Conservation (phyloP, 1,140 invertebrate genomes). For the Vanessa atalanta region DNA sequence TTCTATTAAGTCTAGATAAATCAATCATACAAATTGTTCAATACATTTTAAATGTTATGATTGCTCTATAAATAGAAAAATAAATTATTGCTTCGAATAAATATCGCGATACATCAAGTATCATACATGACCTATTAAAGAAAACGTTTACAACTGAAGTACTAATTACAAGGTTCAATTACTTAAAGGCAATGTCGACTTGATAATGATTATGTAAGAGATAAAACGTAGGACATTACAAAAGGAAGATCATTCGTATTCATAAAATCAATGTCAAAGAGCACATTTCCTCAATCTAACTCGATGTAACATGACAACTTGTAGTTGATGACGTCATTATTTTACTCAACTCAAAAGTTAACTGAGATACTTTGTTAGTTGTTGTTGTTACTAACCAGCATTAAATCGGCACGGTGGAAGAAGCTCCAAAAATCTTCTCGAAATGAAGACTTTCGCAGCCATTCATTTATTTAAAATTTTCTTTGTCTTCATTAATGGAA, state of each 20-base stretch:
- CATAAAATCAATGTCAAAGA: slow-evolving; percentile 49
- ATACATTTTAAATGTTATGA: neutral
- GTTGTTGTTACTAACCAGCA: too few relatives aligned
- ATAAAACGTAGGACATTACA: slow-evolving; percentile 27
- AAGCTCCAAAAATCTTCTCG: too few relatives aligned
- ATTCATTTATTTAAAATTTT: too few relatives aligned
- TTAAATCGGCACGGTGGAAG: too few relatives aligned
- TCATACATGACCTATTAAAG: neutral
- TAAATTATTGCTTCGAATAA: neutral
- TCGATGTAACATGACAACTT: neutral
- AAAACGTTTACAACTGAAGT: neutral
- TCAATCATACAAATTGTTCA: neutral
- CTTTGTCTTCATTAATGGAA: too few relatives aligned
- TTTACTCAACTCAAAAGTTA: neutral
- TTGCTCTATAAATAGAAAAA: neutral
- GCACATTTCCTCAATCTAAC: slow-evolving; percentile 44
- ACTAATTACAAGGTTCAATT: slow-evolving; percentile 13
- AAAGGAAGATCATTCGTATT: slow-evolving; percentile 47
- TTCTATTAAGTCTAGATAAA: neutral
- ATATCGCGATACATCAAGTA: neutral
- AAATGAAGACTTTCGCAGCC: too few relatives aligned
- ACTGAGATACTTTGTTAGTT: neutral
- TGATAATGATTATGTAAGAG: slow-evolving; percentile 26
- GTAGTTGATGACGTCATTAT: neutral
- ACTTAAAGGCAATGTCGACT: slow-evolving; percentile 13